A percentile compares a stretch with the other conserved stretches of the same genome.
Conservation (phyloP, 2,113 vertebrate genomes). For the Fulmarus glacialis region DNA sequence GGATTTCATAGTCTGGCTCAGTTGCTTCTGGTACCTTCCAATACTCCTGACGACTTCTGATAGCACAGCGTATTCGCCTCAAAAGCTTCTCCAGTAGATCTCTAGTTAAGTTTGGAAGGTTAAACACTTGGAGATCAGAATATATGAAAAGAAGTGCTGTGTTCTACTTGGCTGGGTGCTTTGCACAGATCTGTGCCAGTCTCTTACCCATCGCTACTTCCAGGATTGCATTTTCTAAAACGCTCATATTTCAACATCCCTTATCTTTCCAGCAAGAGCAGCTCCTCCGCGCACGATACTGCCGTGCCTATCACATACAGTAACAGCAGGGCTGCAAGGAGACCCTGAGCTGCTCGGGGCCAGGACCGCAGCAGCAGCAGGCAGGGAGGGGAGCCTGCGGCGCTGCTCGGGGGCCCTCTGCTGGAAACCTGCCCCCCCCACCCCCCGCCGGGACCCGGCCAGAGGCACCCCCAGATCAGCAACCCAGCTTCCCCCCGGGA, state of each 20-base stretch:
- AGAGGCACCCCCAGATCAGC: neutral
- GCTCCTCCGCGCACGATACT: neutral
- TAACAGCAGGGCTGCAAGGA: neutral
- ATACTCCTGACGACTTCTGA: neutral
- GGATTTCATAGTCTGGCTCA: neutral
- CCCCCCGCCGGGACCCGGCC: too few species aligned
- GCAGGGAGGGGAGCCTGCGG: neutral
- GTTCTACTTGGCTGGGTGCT: neutral
- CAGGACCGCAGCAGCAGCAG: neutral
- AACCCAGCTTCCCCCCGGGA: rapidly evolving
- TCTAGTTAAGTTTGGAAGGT: neutral
- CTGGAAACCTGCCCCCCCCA: neutral
- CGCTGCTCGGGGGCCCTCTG: neutral
- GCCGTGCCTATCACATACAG: rapidly evolving
- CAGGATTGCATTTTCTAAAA: neutral
- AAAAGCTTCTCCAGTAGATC: neutral
- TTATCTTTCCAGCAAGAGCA: neutral
- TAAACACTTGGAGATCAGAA: neutral
- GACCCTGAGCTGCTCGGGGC: neutral
- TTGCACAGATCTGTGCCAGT: neutral
- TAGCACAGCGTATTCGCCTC: rapidly evolving
- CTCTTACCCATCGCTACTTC: neutral
- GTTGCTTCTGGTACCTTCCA: neutral
- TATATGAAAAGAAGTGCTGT: rapidly evolving
- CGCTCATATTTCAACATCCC: rapidly evolving